phyloP scores from a whole-genome alignment of 30 jellyfish, hydroid and myxozoan species.

The Chironex yamaguchii region DNA sequence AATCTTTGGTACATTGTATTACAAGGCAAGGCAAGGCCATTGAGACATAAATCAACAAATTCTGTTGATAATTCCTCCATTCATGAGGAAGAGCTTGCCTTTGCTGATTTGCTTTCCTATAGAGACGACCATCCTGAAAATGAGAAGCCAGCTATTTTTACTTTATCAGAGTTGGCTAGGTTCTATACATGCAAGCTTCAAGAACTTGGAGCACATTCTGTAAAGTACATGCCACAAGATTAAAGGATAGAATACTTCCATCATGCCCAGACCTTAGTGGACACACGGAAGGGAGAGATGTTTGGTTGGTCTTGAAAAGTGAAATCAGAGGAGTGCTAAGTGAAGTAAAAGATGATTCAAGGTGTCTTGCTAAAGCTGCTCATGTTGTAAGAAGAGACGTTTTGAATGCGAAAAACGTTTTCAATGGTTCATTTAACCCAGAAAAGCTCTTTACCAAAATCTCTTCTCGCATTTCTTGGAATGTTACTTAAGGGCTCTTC shows the following conservation, averaged over 20 bases:
- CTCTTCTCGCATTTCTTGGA: slow-evolving; percentile 14
- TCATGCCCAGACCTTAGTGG: slow-evolving; percentile 24
- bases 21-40: slow-evolving; percentile 22
- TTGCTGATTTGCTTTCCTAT: slow-evolving; percentile 47
- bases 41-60: background rate
- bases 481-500: slow-evolving; percentile 16
- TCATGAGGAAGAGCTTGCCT: slow-evolving; percentile 29
- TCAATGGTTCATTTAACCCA: slow-evolving; percentile 16
- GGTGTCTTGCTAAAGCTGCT: slow-evolving; percentile 13
- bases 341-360: slow-evolving; percentile 6
- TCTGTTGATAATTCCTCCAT: background rate
- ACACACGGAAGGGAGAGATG: slow-evolving; percentile 31
- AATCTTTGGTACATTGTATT: background rate
- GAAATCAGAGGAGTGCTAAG: slow-evolving; percentile 17
- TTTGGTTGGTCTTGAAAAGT: background rate
- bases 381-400: slow-evolving; percentile 8
- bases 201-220: too few species aligned
- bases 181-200: too few species aligned
- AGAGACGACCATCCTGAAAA: slow-evolving; percentile 6
- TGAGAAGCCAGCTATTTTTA: slow-evolving; percentile 5
- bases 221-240: slow-evolving; percentile 26
- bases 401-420: slow-evolving; percentile 6
- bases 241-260: slow-evolving; percentile 15
- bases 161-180: slow-evolving; percentile 18
- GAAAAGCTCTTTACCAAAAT: slow-evolving; percentile 9